phyloP scores from a whole-genome alignment of 2,888 invertebrate genomes.

The Acleris literana region DNA sequence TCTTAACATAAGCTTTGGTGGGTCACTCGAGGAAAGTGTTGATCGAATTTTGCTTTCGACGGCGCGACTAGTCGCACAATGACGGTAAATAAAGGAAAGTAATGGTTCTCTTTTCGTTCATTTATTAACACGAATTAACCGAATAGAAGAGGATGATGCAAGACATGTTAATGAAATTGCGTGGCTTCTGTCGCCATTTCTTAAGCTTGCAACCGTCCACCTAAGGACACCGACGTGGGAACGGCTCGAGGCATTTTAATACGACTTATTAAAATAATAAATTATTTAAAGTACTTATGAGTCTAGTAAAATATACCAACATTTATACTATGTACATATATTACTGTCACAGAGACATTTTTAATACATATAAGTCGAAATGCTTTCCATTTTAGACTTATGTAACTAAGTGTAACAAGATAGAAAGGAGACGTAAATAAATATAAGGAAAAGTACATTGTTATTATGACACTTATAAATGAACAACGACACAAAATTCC shows the following conservation, averaged over 20 bases:
- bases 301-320: too few species aligned
- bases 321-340: too few species aligned
- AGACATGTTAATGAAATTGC: slow-evolving; percentile 33
- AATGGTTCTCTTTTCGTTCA: slow-evolving; percentile 62
- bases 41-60: slow-evolving; percentile 80
- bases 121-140: slow-evolving; percentile 40
- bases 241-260: slow-evolving; percentile 7
- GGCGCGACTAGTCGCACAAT: slow-evolving; percentile 59
- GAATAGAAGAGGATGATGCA: slow-evolving; percentile 33
- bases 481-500: slow-evolving; percentile 28
- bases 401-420: slow-evolving; percentile 20
- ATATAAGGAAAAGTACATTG: slow-evolving; percentile 29
- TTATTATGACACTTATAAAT: slow-evolving; percentile 27
- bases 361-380: background rate
- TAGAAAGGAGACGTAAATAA: slow-evolving; percentile 27
- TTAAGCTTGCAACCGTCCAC: slow-evolving; percentile 35
- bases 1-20: slow-evolving; percentile 61
- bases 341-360: background rate
- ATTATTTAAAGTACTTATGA: too few species aligned
- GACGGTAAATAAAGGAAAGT: slow-evolving; percentile 70
- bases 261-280: background rate
- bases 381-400: background rate
- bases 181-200: slow-evolving; percentile 4
- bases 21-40: slow-evolving; percentile 79
- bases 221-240: slow-evolving; percentile 48